Base-by-base conservation (phyloP, 2,888 invertebrate species). In the Eremobia ochroleuca region DNA sequence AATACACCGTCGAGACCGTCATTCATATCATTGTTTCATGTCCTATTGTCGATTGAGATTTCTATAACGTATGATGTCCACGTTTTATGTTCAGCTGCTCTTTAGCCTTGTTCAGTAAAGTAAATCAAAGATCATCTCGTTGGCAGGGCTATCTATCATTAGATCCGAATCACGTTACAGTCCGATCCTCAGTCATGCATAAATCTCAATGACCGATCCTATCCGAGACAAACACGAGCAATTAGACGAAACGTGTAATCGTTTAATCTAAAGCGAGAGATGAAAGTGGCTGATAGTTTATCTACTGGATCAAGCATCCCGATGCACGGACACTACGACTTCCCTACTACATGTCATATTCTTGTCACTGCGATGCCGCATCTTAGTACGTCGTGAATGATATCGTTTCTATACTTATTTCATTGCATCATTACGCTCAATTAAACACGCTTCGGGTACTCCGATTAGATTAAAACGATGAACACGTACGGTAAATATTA, bases 221-320 rank as follows among this genome's bases (percentile, higher is more conserved):
- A 91, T 88, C 87, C 92, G 92, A 94, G 94, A 94, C 94, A 93
- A 92, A 94, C 92, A 92, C 93, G 93, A 93, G 94, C 96, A 96
- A 96, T 97, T 96, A 96, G 94, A 95, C 91, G 93, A 92, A 95
- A 94, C 94, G 91, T 91, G 94, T 94, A 95, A 96, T 96, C 96
- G 93, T 93, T 94, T 94, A 94, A 96, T 96, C 96, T 94, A 92
- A 92, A 92, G 90, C 92, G 90, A 92, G 89, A 96, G 97, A 97
- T 97, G 96, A 97, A 97, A 97, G 96, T 96, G 88, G 85, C 87
- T 91, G 96, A 97, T 96, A 96, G 90, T 88, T 87, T 92, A 91
- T 92, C 91, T 85, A 68, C 82, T 80, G 85, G 86, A 92, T 92
- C 91, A 87, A 85, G 88, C 88, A 80, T 83, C 87, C 86, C 88